Percentiles rank a stretch among this genome's conserved stretches.
phyloP scores from a whole-genome alignment of 2,113 vertebrate species.

The Mormyrus iriodes region DNA sequence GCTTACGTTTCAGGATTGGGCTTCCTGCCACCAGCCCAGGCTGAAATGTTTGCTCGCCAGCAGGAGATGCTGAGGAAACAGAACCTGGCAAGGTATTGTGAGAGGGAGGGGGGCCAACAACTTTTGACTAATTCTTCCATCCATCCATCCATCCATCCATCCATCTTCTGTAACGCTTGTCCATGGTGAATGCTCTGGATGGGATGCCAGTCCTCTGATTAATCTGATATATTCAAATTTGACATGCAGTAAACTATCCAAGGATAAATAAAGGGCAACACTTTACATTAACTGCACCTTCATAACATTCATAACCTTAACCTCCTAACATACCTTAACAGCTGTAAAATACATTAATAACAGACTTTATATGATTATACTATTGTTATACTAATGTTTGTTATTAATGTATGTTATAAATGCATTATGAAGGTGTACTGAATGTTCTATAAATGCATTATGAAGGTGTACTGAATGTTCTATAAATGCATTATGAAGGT shows the following conservation, averaged over 20 bases:
- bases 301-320: not conserved
- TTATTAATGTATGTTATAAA: not conserved
- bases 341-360: not conserved
- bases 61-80: constrained; percentile 94
- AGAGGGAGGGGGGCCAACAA: not conserved
- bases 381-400: not conserved
- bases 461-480: too few species aligned
- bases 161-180: not conserved
- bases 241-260: not conserved
- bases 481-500: too few species aligned
- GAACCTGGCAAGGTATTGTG: constrained; percentile 79
- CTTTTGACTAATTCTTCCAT: not conserved
- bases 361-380: not conserved
- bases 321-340: not conserved
- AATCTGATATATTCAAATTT: not conserved
- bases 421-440: too few species aligned
- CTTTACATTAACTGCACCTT: not conserved
- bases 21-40: constrained; percentile 85
- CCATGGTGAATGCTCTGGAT: not conserved
- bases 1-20: constrained; percentile 70
- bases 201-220: not conserved
- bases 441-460: too few species aligned
- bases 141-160: not conserved
- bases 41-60: constrained; percentile 87
- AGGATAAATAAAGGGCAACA: not conserved